Evolutionary conservation across 2,113 vertebrate genomes (phyloP), one percentile per base, ranked within the genome.

Genomic region (Dromaius novaehollandiae): DNA sequence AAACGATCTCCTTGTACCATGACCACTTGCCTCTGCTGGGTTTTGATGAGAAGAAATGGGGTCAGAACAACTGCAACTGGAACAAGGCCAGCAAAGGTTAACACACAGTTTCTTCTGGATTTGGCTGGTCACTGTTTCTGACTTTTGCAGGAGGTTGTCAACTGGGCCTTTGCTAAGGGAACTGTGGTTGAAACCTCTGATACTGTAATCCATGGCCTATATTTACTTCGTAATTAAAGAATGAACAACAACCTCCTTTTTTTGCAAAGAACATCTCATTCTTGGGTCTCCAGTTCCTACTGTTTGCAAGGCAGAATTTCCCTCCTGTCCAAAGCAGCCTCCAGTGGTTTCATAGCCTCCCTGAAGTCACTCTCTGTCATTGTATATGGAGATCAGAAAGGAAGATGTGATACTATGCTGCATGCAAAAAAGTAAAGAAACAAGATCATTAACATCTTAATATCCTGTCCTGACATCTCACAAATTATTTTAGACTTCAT

Each of bases 391-490:
- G 69, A 68, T 22, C 25, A 0, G 5, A 86, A 80, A 36, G 69
- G 81, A 93, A 90, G 93, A 95, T 9, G 84, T 2, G 3, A 42
- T 56, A 24, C 38, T 32, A 40, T 26, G 2, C 58, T 1, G n/a
- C 58, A 4, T 38, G 32, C 65, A 89, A 90, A 48, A 94, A 90
- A 83, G 55, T 86, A 44, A 91, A 95, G 95, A 91, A 88, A 93
- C 83, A 75, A 69, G 92, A 97, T 97, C 96, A 97, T 97, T 97
- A 98, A 97, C 94, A 93, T 94, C 96, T 97, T 97, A 96, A 98
- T 97, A 97, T 95, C 93, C 96, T 91, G 81, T 88, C 93, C 93
- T 98, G 95, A 98, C 97, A 93, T 97, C 97, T 96, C 97, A 94
- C 96, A 97, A 97, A 98, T 97, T 97, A 98, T 97, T 97, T 95